Evolutionary conservation across 2,113 vertebrate species (phyloP), one percentile per base, ranked within the genome.

Genomic region (Coptodon bakossiorum): DNA sequence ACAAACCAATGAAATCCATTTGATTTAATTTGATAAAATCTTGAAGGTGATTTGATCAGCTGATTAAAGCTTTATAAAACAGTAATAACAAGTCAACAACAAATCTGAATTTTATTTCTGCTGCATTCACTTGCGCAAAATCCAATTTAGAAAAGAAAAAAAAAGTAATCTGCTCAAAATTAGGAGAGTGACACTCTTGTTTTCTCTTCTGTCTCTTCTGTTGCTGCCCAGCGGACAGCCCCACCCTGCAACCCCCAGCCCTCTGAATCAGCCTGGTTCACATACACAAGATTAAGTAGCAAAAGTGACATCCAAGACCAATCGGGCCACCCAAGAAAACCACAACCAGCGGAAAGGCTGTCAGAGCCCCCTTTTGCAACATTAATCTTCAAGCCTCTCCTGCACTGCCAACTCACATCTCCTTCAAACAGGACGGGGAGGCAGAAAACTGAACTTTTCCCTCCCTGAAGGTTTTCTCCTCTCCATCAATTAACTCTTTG

Each of bases 231-330:
- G 91, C 92, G 95, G 91, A 89, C 92, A 87, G 95, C 66, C 45
- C 88, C 59, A 66, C 73, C 56, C 59, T 31, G 34, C 80, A 24
- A 43, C 80, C 45, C 66, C 66, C 84, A 92, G 96, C 95, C 97
- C 96, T 96, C 96, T 95, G 96, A 97, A 97, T 97, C 97, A 97
- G 97, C 95, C 97, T 97, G 97, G 95, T 97, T 98, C 98, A 98
- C 97, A 98, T 98, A 98, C 97, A 97, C 97, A 98, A 99, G 98
- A 99, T 98, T 98, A 98, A 99, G 98, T 98, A 98, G 98, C 97
- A 97, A 96, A 97, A 97, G 98, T 98, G 98, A 99, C 98, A 99
- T 98, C 98, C 97, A 99, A 98, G 98, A 98, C 98, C 98, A 98
- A 96, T 97, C 88, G 90, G 98, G 98, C 98, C 98, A 99, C 98